These are phyloP conservation scores for Erpornis zantholeuca DNA, from an alignment of 2,113 vertebrate species.

Conservation along the genomic window DNA sequence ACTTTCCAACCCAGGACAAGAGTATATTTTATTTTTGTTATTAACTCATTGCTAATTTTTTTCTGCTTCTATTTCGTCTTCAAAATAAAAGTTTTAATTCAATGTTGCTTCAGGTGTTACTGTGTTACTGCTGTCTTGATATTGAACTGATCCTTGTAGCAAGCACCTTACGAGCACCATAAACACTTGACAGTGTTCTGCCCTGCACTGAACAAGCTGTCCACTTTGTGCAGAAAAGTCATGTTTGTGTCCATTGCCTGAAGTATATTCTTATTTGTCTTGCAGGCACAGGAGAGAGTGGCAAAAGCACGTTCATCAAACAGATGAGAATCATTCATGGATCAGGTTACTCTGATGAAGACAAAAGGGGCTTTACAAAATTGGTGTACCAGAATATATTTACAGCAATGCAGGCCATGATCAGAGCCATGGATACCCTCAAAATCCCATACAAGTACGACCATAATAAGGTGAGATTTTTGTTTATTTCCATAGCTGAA, in stretches of 20 bases:
- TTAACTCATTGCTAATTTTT: too few species aligned
- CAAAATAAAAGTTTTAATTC: neutral
- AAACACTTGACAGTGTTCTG: neutral
- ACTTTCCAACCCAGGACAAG: too few species aligned
- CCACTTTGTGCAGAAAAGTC: neutral
- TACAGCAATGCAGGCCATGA: constrained; percentile 95
- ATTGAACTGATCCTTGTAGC: neutral
- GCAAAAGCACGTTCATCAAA: constrained; percentile 87
- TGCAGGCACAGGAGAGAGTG: constrained; percentile 85
- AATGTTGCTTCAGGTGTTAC: neutral
- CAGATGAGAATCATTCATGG: constrained; percentile 98
- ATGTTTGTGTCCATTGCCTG: neutral
- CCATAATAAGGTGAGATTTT: constrained; percentile 85
- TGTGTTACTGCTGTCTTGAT: neutral
- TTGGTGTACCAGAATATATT: constrained; percentile 98
- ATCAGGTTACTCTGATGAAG: constrained; percentile 94
- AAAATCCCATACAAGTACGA: constrained; percentile 92
- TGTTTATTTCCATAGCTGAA: neutral
- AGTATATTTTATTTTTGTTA: too few species aligned
- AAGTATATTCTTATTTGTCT: constrained; percentile 46
- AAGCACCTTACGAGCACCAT: neutral
- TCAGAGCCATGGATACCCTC: constrained; percentile 90
- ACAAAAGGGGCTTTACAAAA: constrained; percentile 90
- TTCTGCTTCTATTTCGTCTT: too few species aligned
- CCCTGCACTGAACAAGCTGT: neutral